These are phyloP conservation scores for Hylaea fasciaria DNA, from an alignment of 2,888 invertebrate species.

Conservation along the genomic window DNA sequence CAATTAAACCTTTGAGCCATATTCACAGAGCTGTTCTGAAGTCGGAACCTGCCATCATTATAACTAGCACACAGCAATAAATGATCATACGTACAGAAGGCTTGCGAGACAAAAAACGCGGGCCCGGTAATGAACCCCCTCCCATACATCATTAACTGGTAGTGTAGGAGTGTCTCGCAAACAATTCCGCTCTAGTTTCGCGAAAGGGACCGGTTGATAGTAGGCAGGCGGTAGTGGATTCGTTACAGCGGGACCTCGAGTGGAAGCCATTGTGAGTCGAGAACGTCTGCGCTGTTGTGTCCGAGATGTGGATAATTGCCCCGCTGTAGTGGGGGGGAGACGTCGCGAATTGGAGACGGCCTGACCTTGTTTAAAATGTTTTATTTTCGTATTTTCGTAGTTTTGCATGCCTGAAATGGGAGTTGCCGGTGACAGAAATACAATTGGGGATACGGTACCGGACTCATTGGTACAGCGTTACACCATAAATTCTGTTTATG, in stretches of 20 bases:
- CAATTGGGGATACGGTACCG: not conserved
- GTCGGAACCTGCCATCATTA: conserved; percentile 39
- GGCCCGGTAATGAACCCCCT: conserved; percentile 72
- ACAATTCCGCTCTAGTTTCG: conserved; percentile 79
- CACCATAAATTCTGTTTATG: not conserved
- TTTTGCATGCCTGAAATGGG: conserved; percentile 22
- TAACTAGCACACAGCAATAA: conserved; percentile 43
- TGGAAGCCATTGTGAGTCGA: conserved; percentile 79
- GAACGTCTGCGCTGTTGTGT: conserved; percentile 81
- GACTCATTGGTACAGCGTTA: not conserved
- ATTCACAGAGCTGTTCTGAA: conserved; percentile 31
- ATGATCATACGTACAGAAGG: conserved; percentile 43
- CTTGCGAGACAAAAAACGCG: conserved; percentile 54
- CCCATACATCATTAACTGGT: conserved; percentile 79
- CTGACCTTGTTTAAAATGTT: conserved; percentile 44
- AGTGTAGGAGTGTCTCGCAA: conserved; percentile 71
- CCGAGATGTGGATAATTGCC: conserved; percentile 84
- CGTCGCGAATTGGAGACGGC: conserved; percentile 35
- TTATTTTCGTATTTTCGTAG: conserved; percentile 31
- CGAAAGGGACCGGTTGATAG: conserved; percentile 74
- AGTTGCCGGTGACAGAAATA: not conserved
- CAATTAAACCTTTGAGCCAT: conserved; percentile 40
- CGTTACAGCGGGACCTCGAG: conserved; percentile 81
- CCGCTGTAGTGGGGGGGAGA: conserved; percentile 55
- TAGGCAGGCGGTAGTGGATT: conserved; percentile 77